Conservation (phyloP, 2,888 invertebrate species). For the Troides aeacus region DNA sequence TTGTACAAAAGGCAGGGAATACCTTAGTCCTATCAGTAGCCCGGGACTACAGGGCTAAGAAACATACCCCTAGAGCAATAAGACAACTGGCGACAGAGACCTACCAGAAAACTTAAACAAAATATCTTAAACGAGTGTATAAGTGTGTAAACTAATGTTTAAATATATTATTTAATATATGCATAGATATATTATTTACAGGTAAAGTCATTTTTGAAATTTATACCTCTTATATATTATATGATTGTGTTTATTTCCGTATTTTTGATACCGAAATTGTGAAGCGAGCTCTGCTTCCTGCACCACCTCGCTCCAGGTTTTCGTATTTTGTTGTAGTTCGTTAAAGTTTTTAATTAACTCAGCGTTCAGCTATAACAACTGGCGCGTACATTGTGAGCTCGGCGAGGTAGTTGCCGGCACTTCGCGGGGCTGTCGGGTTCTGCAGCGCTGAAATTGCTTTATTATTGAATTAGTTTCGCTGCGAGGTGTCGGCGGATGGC, state of each 20-base stretch:
- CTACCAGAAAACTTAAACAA: too few relatives aligned
- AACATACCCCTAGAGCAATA: too few relatives aligned
- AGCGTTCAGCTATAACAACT: conserved; percentile 19
- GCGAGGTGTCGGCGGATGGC: conserved; percentile 27
- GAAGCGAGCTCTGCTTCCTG: not conserved
- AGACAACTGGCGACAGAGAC: too few relatives aligned
- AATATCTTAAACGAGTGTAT: too few relatives aligned
- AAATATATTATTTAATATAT: too few relatives aligned
- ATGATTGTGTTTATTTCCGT: not conserved
- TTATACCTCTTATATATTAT: too few relatives aligned
- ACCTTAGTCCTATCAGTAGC: too few relatives aligned
- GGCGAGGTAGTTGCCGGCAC: conserved; percentile 16
- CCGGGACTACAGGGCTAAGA: too few relatives aligned
- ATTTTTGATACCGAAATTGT: not conserved
- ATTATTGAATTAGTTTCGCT: conserved; percentile 66
- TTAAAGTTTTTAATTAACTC: conserved; percentile 25
- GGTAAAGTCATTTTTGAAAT: too few relatives aligned
- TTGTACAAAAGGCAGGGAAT: too few relatives aligned
- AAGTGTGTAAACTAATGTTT: too few relatives aligned
- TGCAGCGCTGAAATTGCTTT: conserved; percentile 56
- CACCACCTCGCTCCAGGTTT: not conserved
- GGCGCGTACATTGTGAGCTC: conserved; percentile 16
- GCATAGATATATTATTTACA: too few relatives aligned
- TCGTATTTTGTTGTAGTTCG: conserved; percentile 7
- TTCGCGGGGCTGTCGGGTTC: conserved; percentile 21